phyloP scores from a whole-genome alignment of 1,140 invertebrate genomes.

The Leptinotarsa undecemlineata region DNA sequence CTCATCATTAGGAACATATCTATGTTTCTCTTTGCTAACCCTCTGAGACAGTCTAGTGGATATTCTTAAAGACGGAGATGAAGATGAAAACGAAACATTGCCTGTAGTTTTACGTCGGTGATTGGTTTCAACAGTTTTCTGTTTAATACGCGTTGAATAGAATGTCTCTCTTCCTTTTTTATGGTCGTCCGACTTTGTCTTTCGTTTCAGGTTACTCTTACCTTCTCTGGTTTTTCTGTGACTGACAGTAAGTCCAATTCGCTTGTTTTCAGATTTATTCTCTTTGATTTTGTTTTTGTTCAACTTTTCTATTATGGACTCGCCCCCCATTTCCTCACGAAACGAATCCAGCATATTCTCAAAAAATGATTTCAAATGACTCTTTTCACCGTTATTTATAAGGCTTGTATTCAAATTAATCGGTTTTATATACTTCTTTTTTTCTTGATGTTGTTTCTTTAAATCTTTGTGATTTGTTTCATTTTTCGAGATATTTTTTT shows the following conservation, averaged over 20 bases:
- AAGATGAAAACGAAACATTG: not conserved
- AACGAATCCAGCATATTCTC: not conserved
- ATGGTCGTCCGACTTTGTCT: not conserved
- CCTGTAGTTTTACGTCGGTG: not conserved
- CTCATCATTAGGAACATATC: not conserved
- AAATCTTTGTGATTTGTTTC: not conserved
- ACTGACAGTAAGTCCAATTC: too few species aligned
- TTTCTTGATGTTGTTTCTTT: not conserved
- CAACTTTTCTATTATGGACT: not conserved
- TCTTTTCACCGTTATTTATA: not conserved
- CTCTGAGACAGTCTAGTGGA: not conserved
- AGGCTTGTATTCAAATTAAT: not conserved
- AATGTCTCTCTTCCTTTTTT: not conserved
- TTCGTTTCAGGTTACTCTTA: not conserved
- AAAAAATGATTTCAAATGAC: not conserved
- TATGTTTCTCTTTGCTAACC: not conserved
- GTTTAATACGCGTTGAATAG: not conserved
- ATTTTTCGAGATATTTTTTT: not conserved
- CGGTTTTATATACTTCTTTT: not conserved
- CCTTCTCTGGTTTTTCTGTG: not conserved
- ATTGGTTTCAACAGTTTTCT: not conserved
- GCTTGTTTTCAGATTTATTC: too few species aligned
- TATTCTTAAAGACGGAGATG: not conserved
- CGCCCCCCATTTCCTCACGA: not conserved
- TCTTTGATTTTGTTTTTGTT: not conserved